phyloP scores from a whole-genome alignment of 2,797 vertebrate genomes.

The Gadopsis marmoratus region DNA sequence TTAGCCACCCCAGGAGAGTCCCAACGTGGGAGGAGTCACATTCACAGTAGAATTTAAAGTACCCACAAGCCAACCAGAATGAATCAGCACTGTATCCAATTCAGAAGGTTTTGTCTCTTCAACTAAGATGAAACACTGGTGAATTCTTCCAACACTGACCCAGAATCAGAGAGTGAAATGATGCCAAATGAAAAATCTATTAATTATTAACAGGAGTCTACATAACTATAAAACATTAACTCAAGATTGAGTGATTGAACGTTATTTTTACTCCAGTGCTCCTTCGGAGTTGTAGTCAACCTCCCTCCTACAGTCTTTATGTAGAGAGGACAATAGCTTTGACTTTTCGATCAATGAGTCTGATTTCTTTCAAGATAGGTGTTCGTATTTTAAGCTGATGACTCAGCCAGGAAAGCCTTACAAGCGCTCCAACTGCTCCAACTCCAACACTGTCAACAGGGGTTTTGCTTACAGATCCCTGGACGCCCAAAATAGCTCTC shows the following conservation, averaged over 20 bases:
- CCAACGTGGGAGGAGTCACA: not conserved
- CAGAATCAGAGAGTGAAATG: constrained; percentile 23
- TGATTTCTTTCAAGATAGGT: not conserved
- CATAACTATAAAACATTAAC: not conserved
- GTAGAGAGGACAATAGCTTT: not conserved
- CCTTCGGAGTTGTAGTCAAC: not conserved
- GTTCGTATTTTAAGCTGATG: not conserved
- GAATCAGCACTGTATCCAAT: not conserved
- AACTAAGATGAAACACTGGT: not conserved
- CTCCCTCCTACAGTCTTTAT: not conserved
- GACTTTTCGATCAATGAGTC: not conserved
- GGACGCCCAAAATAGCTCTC: not conserved
- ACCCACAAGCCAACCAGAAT: not conserved
- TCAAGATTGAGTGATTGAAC: not conserved
- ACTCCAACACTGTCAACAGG: not conserved
- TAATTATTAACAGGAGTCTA: constrained; percentile 28
- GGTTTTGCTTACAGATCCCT: not conserved
- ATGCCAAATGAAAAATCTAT: constrained; percentile 41
- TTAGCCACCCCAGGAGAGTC: not conserved
- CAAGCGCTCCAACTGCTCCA: not conserved
- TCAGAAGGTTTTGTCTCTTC: constrained; percentile 25
- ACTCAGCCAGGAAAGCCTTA: not conserved
- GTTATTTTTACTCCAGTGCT: not conserved
- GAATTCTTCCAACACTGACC: constrained; percentile 23
- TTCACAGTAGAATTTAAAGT: not conserved